These are phyloP conservation scores for Rhagonycha fulva DNA, from an alignment of 2,888 invertebrate species.

Conservation along the genomic window DNA sequence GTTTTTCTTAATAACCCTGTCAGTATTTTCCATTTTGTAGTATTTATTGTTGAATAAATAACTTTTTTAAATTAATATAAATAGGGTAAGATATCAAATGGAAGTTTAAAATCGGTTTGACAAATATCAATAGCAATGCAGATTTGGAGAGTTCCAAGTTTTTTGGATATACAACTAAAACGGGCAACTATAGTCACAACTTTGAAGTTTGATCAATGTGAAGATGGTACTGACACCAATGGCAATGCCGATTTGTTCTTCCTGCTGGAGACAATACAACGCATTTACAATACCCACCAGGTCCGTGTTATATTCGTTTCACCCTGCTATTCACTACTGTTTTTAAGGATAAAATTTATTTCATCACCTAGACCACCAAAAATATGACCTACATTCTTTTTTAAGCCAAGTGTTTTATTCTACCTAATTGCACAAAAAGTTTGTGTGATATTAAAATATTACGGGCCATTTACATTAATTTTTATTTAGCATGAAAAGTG, in stretches of 20 bases:
- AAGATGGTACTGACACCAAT: constrained; percentile 41
- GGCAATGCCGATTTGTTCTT: constrained; percentile 31
- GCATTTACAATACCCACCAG: constrained; percentile 29
- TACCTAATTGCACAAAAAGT: not conserved
- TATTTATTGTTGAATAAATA: constrained; percentile 8
- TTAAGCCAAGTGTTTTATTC: constrained; percentile 18
- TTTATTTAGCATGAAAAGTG: not conserved
- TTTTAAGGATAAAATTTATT: constrained; percentile 23
- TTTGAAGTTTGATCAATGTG: constrained; percentile 42
- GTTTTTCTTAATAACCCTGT: not conserved
- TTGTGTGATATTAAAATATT: constrained; percentile 2
- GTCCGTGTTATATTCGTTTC: constrained; percentile 28
- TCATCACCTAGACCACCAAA: constrained; percentile 21
- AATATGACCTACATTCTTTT: constrained; percentile 21
- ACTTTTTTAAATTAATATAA: constrained; percentile 19
- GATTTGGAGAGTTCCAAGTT: constrained; percentile 10
- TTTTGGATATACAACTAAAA: constrained; percentile 24
- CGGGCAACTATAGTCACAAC: constrained; percentile 35
- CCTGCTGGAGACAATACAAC: constrained; percentile 33
- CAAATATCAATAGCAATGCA: constrained; percentile 17
- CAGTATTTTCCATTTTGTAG: not conserved
- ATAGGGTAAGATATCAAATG: not conserved
- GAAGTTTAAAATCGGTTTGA: constrained; percentile 9
- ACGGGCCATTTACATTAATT: not conserved
- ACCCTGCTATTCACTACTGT: constrained; percentile 24